A percentile compares a stretch with the other conserved stretches of the same genome.
These are phyloP conservation scores for Alosa sapidissima DNA, from an alignment of 2,797 vertebrate species.

Conservation along the genomic window DNA sequence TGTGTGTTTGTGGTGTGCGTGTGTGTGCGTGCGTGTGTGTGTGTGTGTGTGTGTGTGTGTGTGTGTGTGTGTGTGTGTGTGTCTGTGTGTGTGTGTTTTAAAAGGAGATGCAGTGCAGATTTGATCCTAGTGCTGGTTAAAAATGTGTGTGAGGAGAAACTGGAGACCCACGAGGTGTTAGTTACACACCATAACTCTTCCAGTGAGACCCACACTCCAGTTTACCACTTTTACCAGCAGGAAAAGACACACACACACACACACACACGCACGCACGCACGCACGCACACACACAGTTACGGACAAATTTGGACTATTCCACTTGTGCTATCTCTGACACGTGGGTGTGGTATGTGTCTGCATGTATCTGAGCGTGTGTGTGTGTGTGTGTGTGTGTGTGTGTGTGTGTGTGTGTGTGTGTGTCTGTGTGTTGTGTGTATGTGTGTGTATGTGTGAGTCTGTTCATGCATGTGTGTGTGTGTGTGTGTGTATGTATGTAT, in stretches of 20 bases:
- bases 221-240: constrained; percentile 3
- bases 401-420: not conserved
- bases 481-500: not conserved
- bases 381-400: not conserved
- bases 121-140: not conserved
- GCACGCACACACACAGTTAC: not conserved
- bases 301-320: too few species aligned
- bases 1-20: not conserved
- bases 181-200: constrained; percentile 4
- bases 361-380: not conserved
- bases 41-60: not conserved
- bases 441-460: too few species aligned
- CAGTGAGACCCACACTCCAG: not conserved
- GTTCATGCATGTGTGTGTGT: not conserved
- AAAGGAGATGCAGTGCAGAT: too few species aligned
- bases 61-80: constrained; percentile 8
- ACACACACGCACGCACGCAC: constrained; percentile 23
- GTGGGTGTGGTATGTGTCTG: not conserved
- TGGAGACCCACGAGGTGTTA: not conserved
- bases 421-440: not conserved
- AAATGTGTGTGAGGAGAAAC: constrained; percentile 1
- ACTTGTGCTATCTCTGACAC: too few species aligned
- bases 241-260: not conserved
- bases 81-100: not conserved
- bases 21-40: not conserved